Conservation (phyloP, 2,888 invertebrate species). For the Heliothis peltigera region DNA sequence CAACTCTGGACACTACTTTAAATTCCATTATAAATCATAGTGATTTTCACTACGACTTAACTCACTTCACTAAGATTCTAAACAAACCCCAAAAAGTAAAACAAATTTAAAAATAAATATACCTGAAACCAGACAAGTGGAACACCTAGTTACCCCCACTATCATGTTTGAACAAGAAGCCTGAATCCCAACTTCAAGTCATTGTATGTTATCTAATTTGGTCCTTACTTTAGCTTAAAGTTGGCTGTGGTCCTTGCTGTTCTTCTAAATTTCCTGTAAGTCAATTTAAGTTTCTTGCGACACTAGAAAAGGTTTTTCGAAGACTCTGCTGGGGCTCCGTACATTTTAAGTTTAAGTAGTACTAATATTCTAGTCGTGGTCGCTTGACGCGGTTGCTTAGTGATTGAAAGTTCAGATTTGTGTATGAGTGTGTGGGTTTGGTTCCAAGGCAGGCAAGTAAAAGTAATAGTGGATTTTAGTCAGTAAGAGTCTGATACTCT, state of each 20-base stretch:
- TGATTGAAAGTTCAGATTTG: too few species aligned
- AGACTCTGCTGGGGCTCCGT: conserved; percentile 25
- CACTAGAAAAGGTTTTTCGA: conserved; percentile 39
- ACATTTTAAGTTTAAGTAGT: conserved; percentile 7
- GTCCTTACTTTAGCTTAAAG: conserved; percentile 37
- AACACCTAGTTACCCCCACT: conserved; percentile 14
- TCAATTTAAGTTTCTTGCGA: conserved; percentile 56
- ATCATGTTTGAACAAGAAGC: conserved; percentile 22
- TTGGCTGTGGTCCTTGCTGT: conserved; percentile 13
- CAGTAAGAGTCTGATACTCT: too few species aligned
- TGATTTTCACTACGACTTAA: background rate
- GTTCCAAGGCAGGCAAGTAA: too few species aligned
- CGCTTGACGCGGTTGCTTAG: background rate
- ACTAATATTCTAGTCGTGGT: conserved; percentile 15
- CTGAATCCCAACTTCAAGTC: conserved; percentile 35
- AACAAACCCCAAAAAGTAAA: background rate
- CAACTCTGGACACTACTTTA: too few species aligned
- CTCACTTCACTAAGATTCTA: background rate
- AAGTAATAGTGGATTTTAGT: too few species aligned
- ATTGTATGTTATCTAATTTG: conserved; percentile 46
- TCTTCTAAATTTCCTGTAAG: conserved; percentile 47
- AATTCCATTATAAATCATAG: too few species aligned
- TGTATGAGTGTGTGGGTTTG: too few species aligned
- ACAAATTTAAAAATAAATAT: background rate
- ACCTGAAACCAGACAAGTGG: background rate